Base-by-base conservation (phyloP, 2,113 vertebrate species). In the Actenoides lindsayi region DNA sequence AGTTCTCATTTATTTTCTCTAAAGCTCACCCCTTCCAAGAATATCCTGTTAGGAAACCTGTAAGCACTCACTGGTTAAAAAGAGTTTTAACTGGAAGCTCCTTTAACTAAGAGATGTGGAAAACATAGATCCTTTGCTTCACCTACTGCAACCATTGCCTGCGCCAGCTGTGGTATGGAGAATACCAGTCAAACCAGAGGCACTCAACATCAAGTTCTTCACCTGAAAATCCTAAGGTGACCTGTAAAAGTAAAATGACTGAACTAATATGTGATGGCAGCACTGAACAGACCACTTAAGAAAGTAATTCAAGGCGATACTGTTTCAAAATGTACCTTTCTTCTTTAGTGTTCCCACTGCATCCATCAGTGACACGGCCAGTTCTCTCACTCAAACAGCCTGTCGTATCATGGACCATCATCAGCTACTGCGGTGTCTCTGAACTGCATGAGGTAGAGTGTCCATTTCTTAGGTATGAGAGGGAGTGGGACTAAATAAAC, bases 1-100 rank as follows among this genome's bases (percentile, higher is more conserved):
- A 63, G 16, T 51, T 93, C 74, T 82, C 53, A 44, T 54, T 93
- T 90, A 60, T 86, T 93, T 85, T 86, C 62, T 74, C 27, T 92
- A 59, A 74, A 83, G 51, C 37, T 86, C 5, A 1, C 16, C 0
- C 1, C 7, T 90, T 87, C 74, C 71, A 53, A 56, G 33, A 67
- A 51, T 54, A 12, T 28, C 62, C 73, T 35, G 28, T 53, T 68
- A 65, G 37, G 48, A 84, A 59, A 44, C 16, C 12, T 87, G 56
- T 25, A 75, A 75, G 79, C 44, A 82, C 24, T 76, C 48, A 48
- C 13, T n/a, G 25, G 27, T 78, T 70, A 37, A 28, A 89, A 59
- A 50, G 16, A 44, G 23, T 90, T 80, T 63, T 51, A 81, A 42
- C 18, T 68, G 42, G 35, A 51, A 90, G 21, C 28, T 89, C 15